Evolutionary conservation across 1,140 invertebrate species (phyloP).

Genomic region (Mizuhopecten yessoensis): DNA sequence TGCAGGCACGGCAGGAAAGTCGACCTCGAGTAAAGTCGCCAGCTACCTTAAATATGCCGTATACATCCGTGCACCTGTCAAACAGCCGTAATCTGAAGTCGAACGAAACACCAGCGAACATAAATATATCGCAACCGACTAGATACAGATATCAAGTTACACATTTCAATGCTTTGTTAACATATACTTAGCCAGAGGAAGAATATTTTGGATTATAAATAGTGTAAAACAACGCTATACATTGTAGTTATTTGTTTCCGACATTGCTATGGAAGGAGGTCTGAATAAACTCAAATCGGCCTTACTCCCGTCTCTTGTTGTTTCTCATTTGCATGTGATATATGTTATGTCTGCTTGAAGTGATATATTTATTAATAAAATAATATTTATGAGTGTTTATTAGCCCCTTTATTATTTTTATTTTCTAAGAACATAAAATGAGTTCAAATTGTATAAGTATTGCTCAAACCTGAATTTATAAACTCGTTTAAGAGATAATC

Average conservation of each 20-base stretch:
- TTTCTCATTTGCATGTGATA: background rate
- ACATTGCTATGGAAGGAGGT: background rate
- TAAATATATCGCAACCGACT: too few species aligned
- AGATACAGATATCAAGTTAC: background rate
- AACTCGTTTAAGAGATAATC: too few species aligned
- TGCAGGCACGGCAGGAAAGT: background rate
- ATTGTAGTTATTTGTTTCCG: background rate
- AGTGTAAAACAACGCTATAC: background rate
- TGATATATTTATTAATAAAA: conserved; percentile 5
- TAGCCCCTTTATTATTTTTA: background rate
- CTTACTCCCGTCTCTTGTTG: background rate
- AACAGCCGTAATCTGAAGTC: background rate
- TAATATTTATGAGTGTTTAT: background rate
- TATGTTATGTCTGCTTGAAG: background rate
- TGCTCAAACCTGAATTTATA: too few species aligned
- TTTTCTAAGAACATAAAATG: background rate
- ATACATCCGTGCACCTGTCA: background rate
- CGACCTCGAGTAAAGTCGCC: background rate
- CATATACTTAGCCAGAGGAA: background rate
- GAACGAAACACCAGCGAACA: background rate
- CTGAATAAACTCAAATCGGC: background rate
- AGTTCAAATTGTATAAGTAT: too few species aligned
- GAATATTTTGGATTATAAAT: background rate
- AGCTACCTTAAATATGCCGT: background rate
- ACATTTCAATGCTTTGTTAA: background rate